A percentile compares a stretch with the other conserved stretches of the same genome.
phyloP scores from a whole-genome alignment of 2,113 vertebrate species.

The Psophia crepitans region DNA sequence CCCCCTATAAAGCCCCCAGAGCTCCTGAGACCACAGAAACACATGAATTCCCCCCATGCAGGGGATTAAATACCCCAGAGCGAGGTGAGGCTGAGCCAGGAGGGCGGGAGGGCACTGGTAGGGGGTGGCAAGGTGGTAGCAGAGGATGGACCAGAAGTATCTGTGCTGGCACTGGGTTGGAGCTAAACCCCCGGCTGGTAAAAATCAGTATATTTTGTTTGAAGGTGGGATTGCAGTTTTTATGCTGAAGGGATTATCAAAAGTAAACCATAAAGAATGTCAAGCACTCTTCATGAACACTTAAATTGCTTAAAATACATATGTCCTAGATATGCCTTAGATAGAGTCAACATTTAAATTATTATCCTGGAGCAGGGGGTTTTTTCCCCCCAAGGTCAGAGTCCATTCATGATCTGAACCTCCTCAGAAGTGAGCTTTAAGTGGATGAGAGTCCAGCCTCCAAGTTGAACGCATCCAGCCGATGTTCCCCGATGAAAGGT shows the following conservation, averaged over 20 bases:
- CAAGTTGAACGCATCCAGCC: no score
- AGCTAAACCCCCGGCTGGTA: neutral
- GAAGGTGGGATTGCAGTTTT: neutral
- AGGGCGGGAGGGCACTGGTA: neutral
- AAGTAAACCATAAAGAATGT: neutral
- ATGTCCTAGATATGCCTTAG: neutral
- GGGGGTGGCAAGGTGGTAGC: no score
- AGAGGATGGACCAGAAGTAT: neutral
- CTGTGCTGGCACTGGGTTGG: neutral
- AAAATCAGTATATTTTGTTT: rapidly evolving
- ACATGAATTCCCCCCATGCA: rapidly evolving
- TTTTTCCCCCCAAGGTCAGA: neutral
- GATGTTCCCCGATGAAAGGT: no score
- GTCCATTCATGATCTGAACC: neutral
- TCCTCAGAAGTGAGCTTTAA: neutral
- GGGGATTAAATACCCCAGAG: neutral
- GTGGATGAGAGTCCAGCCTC: no score
- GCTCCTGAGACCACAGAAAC: neutral
- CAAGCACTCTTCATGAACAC: rapidly evolving
- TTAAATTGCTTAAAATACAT: neutral
- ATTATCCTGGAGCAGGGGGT: neutral
- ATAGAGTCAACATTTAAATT: neutral
- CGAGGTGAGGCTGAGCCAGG: neutral
- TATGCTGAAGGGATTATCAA: no score
- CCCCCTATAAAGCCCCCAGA: no score